A percentile compares a stretch with the other conserved stretches of the same genome.
Conservation (phyloP, 2,113 vertebrate genomes). For the Anhinga rufa region DNA sequence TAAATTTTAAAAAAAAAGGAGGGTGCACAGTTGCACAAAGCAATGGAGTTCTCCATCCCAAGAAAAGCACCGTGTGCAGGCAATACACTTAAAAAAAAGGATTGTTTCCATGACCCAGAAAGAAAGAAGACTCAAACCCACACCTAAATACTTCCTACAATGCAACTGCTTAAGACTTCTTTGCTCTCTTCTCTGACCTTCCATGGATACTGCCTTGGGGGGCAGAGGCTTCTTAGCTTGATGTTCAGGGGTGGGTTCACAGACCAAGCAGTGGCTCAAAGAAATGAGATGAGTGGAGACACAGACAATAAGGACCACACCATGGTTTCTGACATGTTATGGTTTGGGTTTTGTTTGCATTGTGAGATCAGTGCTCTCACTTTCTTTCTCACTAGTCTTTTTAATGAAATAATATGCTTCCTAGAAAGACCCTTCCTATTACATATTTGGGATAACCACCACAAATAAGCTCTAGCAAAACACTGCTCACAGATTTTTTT, state of each 20-base stretch:
- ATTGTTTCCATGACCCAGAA: neutral
- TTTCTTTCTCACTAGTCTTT: neutral
- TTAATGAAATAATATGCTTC: neutral
- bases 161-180: neutral
- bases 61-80: neutral
- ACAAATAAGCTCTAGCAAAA: neutral
- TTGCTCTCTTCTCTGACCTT: neutral
- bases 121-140: neutral
- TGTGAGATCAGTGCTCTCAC: neutral
- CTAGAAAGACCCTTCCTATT: neutral
- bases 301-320: neutral
- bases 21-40: neutral
- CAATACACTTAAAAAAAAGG: neutral
- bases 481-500: neutral
- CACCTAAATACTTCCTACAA: neutral
- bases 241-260: neutral
- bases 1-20: neutral
- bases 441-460: neutral
- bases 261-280: neutral
- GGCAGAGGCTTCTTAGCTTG: neutral
- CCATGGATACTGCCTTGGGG: neutral
- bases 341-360: neutral
- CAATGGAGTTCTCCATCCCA: neutral
- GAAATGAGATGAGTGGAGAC: neutral
- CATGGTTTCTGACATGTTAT: neutral